These are phyloP conservation scores for Luperina nickerlii DNA, from an alignment of 2,888 invertebrate genomes.

Conservation along the genomic window DNA sequence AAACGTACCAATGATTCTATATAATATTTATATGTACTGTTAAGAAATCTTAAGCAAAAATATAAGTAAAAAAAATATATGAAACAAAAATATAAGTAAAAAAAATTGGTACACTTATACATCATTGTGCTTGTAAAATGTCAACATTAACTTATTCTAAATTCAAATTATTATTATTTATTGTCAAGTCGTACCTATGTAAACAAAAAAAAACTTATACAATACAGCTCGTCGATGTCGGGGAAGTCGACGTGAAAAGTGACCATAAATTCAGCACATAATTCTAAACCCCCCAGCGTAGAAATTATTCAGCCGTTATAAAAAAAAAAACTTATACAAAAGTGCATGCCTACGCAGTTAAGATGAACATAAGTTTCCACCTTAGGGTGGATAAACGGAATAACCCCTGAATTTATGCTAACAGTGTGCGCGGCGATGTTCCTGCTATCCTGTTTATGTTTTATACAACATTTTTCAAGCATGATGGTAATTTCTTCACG, in stretches of 20 bases:
- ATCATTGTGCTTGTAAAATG: conserved; percentile 48
- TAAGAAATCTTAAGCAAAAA: conserved; percentile 30
- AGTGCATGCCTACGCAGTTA: neutral
- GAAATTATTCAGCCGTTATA: too few relatives aligned
- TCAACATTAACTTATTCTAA: conserved; percentile 38
- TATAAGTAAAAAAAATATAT: conserved; percentile 8
- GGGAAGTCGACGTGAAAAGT: neutral
- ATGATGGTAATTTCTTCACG: conserved; percentile 8
- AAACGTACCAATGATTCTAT: conserved; percentile 48
- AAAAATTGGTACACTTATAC: conserved; percentile 23
- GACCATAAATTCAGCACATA: neutral
- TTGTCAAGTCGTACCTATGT: neutral
- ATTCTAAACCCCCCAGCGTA: too few relatives aligned
- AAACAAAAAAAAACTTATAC: conserved; percentile 12
- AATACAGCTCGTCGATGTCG: neutral
- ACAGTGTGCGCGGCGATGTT: neutral
- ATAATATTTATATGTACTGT: conserved; percentile 55
- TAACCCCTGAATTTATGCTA: neutral
- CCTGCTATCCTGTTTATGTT: neutral
- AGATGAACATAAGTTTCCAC: neutral
- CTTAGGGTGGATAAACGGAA: neutral
- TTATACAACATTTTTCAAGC: conserved; percentile 40
- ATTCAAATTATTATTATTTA: conserved; percentile 20
- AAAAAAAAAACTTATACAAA: too few relatives aligned
- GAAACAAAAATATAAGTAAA: neutral